A percentile compares a stretch with the other conserved stretches of the same genome.
Conservation (phyloP, 2,888 invertebrate species). For the Harpalus rufipes region DNA sequence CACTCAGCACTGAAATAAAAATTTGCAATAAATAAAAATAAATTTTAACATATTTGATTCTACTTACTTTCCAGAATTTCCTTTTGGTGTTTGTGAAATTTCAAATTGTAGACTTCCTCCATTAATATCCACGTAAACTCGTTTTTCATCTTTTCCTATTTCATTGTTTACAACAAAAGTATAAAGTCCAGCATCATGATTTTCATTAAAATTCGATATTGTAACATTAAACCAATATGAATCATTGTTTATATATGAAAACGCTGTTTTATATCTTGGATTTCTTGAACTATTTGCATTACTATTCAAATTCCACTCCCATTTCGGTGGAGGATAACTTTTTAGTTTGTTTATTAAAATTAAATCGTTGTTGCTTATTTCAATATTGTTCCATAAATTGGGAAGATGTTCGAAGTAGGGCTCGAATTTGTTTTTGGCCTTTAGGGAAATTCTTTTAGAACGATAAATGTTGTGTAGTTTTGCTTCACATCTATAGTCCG, state of each 20-base stretch:
- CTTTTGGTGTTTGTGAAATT: too few relatives aligned
- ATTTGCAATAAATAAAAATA: neutral
- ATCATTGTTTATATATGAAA: slow-evolving; percentile 12
- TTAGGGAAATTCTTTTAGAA: neutral
- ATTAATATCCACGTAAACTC: neutral
- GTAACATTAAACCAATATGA: slow-evolving; percentile 33
- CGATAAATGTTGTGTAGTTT: neutral
- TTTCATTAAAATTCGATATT: neutral
- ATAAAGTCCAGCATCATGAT: neutral
- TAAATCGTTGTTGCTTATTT: neutral
- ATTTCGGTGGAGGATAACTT: slow-evolving; percentile 24
- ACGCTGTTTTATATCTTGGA: neutral
- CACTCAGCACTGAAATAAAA: neutral
- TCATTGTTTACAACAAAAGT: neutral
- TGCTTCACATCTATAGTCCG: slow-evolving; percentile 21
- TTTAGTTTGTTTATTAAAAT: slow-evolving; percentile 32
- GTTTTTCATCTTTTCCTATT: neutral
- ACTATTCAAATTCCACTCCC: neutral
- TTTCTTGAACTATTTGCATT: neutral
- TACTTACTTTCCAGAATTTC: neutral
- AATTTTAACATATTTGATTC: neutral
- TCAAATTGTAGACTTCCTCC: too few relatives aligned
- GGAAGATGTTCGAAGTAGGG: neutral
- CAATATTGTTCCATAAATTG: slow-evolving; percentile 6
- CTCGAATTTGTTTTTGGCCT: neutral